phyloP scores from a whole-genome alignment of 2,797 vertebrate genomes.

The Cyclopterus lumpus region DNA sequence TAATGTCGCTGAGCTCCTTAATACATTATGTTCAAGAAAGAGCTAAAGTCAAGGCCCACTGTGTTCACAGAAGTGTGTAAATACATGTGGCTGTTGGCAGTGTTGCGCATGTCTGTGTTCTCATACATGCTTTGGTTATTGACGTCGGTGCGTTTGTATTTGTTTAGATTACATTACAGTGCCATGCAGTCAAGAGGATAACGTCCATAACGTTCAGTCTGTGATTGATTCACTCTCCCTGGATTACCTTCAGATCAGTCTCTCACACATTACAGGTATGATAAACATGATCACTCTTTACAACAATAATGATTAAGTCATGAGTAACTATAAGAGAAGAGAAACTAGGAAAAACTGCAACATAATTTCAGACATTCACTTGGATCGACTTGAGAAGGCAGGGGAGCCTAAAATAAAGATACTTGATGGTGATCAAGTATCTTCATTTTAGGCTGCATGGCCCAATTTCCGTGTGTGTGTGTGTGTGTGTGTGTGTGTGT shows the following conservation, averaged over 20 bases:
- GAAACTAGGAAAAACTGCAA: background rate
- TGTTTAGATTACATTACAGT: slow-evolving; percentile 87
- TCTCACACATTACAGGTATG: slow-evolving; percentile 96
- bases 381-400: background rate
- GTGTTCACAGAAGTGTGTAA: slow-evolving; percentile 6
- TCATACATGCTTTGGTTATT: background rate
- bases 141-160: background rate
- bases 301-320: background rate
- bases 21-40: slow-evolving; percentile 13
- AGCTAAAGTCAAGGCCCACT: background rate
- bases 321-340: background rate
- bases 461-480: no score
- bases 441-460: background rate
- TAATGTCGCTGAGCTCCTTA: slow-evolving; percentile 10
- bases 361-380: background rate
- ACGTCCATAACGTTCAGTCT: slow-evolving; percentile 93
- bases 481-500: no score
- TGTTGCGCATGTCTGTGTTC: background rate
- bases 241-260: slow-evolving; percentile 97
- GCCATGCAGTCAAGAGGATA: slow-evolving; percentile 89
- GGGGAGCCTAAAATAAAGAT: no score
- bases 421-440: background rate
- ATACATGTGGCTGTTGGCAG: background rate
- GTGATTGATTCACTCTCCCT: slow-evolving; percentile 95
- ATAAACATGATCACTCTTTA: slow-evolving; percentile 17